Evolutionary conservation across 2,797 vertebrate genomes (phyloP), one percentile per base, ranked within the genome.

Genomic region (Lagothrix lagotricha): DNA sequence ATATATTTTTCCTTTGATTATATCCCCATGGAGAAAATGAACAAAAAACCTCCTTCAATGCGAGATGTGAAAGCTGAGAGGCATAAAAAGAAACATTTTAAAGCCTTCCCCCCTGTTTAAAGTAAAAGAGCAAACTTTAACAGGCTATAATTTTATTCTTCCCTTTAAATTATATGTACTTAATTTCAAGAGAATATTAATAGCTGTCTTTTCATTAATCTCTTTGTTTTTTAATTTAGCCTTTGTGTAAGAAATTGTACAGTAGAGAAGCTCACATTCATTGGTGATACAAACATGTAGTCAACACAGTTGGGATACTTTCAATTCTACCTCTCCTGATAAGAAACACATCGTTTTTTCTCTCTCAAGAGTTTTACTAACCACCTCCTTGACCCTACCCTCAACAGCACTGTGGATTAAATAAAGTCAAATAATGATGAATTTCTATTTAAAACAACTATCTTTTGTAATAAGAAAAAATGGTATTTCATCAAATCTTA

Each of bases 1-100:
- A 41, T 96, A 96, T 44, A 87, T 9, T 52, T 93, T 94, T 95
- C 95, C 98, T 99, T 99, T 99, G 98, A 98, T 98, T 98, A 91
- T 96, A 92, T 67, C 87, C 97, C 96, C 96, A 95, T 1, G 97
- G 96, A 98, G 95, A 98, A 98, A 98, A 11, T 70, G 94, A 79
- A 72, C 96, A 80, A 72, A 72, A 72, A 76, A 93, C 72, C 39
- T 97, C 94, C 88, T 96, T 93, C 95, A 79, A 33, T 28, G 50
- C 24, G 86, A 97, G 73, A 98, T 1, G 36, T 19, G 22, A 88
- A 98, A 97, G 86, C 92, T 97, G 90, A 89, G 7, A 13, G 48
- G 19, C 12, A 7, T 76, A 77, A 93, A 97, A 98, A 96, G 82
- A 96, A 97, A 93, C n/a, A 70, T 83, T 95, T 88, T 89, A 97